Base-by-base conservation (phyloP, 2,888 invertebrate species). In the Linnaemya vulpina region DNA sequence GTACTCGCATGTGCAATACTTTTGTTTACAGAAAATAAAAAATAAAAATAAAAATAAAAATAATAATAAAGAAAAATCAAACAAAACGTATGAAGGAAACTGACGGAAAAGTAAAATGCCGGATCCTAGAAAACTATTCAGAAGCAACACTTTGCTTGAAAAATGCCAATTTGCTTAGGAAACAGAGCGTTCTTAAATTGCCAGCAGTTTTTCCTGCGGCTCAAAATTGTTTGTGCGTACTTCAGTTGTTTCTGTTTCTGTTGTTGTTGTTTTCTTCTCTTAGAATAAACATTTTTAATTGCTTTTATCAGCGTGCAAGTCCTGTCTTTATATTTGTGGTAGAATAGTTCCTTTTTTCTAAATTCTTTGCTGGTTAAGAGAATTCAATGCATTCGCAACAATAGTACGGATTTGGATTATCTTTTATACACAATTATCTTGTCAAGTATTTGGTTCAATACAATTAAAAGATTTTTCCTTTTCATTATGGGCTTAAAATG, bases 91-190 rank as follows among this genome's bases (percentile, higher is more conserved):
- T 58, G 30, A 79, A 65, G 11, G n/a, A n/a, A 77, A 46, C 25
- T 40, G 22, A 30, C 55, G 30, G 40, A n/a, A 67, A 77, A 84
- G 82, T 68, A 75, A 80, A 81, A 80, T 80, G 80, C 73, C 67
- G 80, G 76, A 60, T 67, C 58, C 74, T 65, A 63, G 49, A 80
- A 83, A 83, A 83, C 83, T 86, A 86, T 80, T 80, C 51, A 68
- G 65, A 85, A 74, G 75, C 85, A 82, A 85, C 85, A 82, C 85
- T 86, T n/a, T 77, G 70, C 63, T 51, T 81, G 85, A 78, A 86
- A 83, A 84, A 84, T 84, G 83, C 63, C 87, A 87, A 87, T 87
- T 87, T 87, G 84, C 63, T 78, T 73, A 84, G 87, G 81, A 87
- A 87, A 73, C 80, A 80, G 85, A 83, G 86, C 80, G 86, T 85